These are phyloP conservation scores for Cichlasoma orientale DNA, from an alignment of 2,797 vertebrate genomes.

Conservation along the genomic window DNA sequence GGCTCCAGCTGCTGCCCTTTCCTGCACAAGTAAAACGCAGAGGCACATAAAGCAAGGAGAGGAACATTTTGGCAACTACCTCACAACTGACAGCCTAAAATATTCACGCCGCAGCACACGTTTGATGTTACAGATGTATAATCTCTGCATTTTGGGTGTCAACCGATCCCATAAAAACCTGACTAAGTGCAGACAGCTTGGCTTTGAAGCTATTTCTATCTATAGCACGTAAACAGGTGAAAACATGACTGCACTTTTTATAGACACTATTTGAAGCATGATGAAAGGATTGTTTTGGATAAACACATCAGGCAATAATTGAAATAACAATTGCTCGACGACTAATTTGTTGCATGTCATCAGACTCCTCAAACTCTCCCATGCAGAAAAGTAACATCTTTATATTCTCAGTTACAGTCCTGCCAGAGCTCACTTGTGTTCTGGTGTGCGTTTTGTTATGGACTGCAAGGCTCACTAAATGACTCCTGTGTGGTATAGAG, in stretches of 20 bases:
- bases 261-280: conserved; percentile 18
- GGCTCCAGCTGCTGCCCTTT: conserved; percentile 89
- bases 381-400: conserved; percentile 8
- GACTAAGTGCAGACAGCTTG: conserved; percentile 19
- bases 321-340: conserved; percentile 6
- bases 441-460: conserved; percentile 18
- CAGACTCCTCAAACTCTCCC: conserved; percentile 7
- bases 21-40: conserved; percentile 71
- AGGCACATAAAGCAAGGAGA: background rate
- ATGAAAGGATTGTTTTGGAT: conserved; percentile 14
- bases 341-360: conserved; percentile 21
- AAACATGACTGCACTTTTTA: conserved; percentile 26
- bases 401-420: conserved; percentile 3
- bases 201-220: conserved; percentile 34
- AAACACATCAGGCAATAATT: conserved; percentile 13
- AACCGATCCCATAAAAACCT: conserved; percentile 26
- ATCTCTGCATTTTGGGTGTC: conserved; percentile 28
- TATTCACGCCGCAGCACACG: background rate
- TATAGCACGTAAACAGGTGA: conserved; percentile 24
- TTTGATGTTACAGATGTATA: conserved; percentile 26
- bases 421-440: conserved; percentile 1
- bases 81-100: background rate
- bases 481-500: conserved; percentile 9
- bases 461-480: conserved; percentile 34
- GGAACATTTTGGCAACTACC: background rate